These are phyloP conservation scores for Steinernema khuongi DNA, from an alignment of 1,140 invertebrate species.

Conservation along the genomic window DNA sequence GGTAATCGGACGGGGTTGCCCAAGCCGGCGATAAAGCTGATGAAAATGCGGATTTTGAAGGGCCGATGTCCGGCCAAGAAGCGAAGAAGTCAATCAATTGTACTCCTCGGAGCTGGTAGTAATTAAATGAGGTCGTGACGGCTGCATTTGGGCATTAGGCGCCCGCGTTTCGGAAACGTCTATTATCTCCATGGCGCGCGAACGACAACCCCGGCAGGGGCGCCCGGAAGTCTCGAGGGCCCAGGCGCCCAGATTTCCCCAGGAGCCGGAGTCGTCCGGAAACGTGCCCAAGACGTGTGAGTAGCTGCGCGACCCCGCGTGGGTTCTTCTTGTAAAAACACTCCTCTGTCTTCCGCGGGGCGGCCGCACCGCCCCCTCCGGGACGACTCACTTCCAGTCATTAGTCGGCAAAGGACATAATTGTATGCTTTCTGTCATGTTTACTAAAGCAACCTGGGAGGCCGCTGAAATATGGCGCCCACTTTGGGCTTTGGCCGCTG, in stretches of 20 bases:
- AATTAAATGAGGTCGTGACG: constrained; percentile 16
- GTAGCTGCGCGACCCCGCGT: too few relatives aligned
- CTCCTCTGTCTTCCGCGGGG: not conserved
- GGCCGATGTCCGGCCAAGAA: not conserved
- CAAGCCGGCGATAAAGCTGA: not conserved
- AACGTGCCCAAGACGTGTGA: not conserved
- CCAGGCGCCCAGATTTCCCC: not conserved
- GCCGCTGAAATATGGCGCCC: not conserved
- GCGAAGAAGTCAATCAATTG: constrained; percentile 4
- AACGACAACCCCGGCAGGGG: too few relatives aligned
- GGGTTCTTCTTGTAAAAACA: not conserved
- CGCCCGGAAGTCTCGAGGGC: not conserved
- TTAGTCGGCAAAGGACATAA: not conserved
- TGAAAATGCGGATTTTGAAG: not conserved
- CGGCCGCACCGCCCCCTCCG: not conserved
- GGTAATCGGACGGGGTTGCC: not conserved
- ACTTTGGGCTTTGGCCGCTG: not conserved
- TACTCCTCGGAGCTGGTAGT: constrained; percentile 1
- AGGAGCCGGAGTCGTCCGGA: not conserved
- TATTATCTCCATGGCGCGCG: not conserved
- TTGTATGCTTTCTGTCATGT: constrained; percentile 3
- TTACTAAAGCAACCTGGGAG: not conserved
- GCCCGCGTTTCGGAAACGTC: not conserved
- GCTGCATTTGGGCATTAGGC: constrained; percentile 5
- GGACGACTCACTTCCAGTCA: not conserved